Conservation (phyloP, 1,140 invertebrate genomes). For the Ceratitis capitata region DNA sequence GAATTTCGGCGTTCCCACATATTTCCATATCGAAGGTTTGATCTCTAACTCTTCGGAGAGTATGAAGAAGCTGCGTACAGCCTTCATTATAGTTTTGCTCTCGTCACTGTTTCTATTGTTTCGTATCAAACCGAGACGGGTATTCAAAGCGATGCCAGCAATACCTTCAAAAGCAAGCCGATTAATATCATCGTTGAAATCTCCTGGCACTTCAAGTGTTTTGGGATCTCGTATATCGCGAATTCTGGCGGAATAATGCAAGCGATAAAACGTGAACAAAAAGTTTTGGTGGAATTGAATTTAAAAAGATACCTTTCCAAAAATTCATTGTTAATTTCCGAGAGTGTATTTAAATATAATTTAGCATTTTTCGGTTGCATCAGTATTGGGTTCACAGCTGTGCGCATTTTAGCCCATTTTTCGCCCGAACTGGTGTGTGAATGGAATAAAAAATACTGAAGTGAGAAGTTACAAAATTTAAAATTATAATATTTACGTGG, state of each 20-base stretch:
- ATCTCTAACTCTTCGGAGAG: constrained; percentile 69
- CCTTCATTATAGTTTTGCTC: constrained; percentile 70
- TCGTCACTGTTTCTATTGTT: constrained; percentile 64
- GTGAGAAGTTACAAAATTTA: not conserved
- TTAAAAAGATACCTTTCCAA: constrained; percentile 67
- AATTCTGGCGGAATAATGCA: constrained; percentile 63
- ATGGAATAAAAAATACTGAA: not conserved
- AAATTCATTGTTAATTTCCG: constrained; percentile 57
- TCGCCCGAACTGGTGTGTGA: constrained; percentile 51
- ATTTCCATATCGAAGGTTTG: constrained; percentile 72
- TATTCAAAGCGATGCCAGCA: constrained; percentile 75
- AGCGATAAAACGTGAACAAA: not conserved
- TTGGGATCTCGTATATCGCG: constrained; percentile 67
- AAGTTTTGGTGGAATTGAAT: constrained; percentile 67
- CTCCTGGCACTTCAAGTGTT: constrained; percentile 68
- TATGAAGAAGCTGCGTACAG: constrained; percentile 67
- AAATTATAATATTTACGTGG: constrained; percentile 47
- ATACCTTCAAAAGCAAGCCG: constrained; percentile 78
- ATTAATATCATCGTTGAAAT: constrained; percentile 74
- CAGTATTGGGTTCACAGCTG: constrained; percentile 57
- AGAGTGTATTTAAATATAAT: constrained; percentile 52
- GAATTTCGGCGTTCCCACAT: constrained; percentile 69
- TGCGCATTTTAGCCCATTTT: constrained; percentile 54
- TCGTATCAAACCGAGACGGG: constrained; percentile 69
- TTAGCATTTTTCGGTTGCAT: constrained; percentile 58